phyloP scores from a whole-genome alignment of 1,140 invertebrate species.

The Euwallacea fornicatus region DNA sequence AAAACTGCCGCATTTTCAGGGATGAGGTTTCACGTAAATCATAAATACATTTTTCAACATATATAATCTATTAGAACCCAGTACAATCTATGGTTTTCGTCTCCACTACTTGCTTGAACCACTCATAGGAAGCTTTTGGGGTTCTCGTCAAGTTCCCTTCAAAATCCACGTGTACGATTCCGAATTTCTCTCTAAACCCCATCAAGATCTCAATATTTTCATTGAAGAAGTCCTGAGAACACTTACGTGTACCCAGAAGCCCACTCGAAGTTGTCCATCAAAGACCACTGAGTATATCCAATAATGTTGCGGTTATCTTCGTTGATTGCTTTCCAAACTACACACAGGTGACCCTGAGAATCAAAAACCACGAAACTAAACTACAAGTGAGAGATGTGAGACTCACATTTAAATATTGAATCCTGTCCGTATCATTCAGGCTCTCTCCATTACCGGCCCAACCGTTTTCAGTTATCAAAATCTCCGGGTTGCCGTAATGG shows the following conservation, averaged over 20 bases:
- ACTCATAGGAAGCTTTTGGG: slow-evolving; percentile 15
- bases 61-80: background rate
- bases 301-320: slow-evolving; percentile 12
- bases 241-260: slow-evolving; percentile 16
- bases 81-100: slow-evolving; percentile 13
- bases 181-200: slow-evolving; percentile 17
- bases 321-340: slow-evolving; percentile 8
- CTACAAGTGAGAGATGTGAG: too few species aligned
- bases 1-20: too few species aligned
- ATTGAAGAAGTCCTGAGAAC: background rate
- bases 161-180: slow-evolving; percentile 16
- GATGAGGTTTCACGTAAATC: too few species aligned
- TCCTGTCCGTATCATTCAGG: slow-evolving; percentile 28
- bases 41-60: too few species aligned
- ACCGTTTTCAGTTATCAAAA: slow-evolving; percentile 43
- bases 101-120: slow-evolving; percentile 9
- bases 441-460: slow-evolving; percentile 24
- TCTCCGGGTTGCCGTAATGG: slow-evolving; percentile 61
- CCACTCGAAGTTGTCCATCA: slow-evolving; percentile 30
- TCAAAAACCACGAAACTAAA: background rate
- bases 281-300: slow-evolving; percentile 19
- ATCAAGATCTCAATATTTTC: background rate
- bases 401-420: slow-evolving; percentile 26
- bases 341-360: slow-evolving; percentile 18
- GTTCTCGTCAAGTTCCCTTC: slow-evolving; percentile 10